A percentile compares a stretch with the other conserved stretches of the same genome.
Evolutionary conservation across 2,888 invertebrate genomes (phyloP).

Genomic region (Corbicula japonica): DNA sequence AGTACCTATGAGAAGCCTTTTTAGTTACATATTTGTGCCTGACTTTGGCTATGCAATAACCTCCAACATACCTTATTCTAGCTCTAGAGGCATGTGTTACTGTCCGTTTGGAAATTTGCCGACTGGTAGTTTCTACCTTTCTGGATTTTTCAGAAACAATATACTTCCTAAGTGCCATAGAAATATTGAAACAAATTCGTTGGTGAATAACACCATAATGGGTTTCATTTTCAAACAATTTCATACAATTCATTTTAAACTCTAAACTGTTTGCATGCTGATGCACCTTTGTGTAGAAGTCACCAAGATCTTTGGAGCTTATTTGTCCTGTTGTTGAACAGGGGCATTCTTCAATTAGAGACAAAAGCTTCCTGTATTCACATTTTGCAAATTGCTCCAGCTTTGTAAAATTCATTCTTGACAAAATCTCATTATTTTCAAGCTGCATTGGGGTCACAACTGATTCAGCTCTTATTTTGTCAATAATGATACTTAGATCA

Average conservation of each 20-base stretch:
- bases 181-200: slow-evolving; percentile 8
- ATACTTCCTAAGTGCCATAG: slow-evolving; percentile 28
- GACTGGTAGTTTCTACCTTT: slow-evolving; percentile 10
- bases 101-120: slow-evolving; percentile 19
- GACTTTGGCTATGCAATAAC: slow-evolving; percentile 46
- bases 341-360: slow-evolving; percentile 4
- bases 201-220: background rate
- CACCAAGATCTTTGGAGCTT: slow-evolving; percentile 10
- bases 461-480: slow-evolving; percentile 4
- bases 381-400: background rate
- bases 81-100: slow-evolving; percentile 51
- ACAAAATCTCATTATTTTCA: slow-evolving; percentile 17
- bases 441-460: slow-evolving; percentile 13
- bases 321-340: slow-evolving; percentile 1
- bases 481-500: slow-evolving; percentile 15
- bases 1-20: slow-evolving; percentile 28
- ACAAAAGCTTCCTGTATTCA: slow-evolving; percentile 19
- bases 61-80: slow-evolving; percentile 54
- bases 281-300: slow-evolving; percentile 13
- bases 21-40: slow-evolving; percentile 37
- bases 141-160: slow-evolving; percentile 21
- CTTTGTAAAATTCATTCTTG: slow-evolving; percentile 5
- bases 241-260: slow-evolving; percentile 7
- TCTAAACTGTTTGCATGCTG: background rate
- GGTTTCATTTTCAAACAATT: slow-evolving; percentile 9